Evolutionary conservation across 2,888 invertebrate genomes (phyloP), one percentile per base, ranked within the genome.

Genomic region (Scaptomyza polygonia): DNA sequence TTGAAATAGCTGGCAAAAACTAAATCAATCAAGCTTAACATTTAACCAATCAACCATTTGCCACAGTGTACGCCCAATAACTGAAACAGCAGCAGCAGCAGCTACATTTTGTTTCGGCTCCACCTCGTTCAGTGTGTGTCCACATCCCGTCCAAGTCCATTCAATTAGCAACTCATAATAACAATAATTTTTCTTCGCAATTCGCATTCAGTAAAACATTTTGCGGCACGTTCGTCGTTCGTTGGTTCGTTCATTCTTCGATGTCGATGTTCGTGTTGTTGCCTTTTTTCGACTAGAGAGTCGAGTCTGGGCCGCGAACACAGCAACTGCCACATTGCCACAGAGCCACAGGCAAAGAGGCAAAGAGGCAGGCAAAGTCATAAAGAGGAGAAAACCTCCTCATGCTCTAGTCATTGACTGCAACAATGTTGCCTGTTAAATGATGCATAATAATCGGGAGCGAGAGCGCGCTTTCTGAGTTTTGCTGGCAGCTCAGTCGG

Each of bases 121-220:
- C 52, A 21, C 55, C 44, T 18, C 29, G 14, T 34, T 43, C 25
- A 39, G 36, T 9, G 42, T 55, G 43, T 65, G 63, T 53, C 64
- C 71, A 69, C 64, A 65, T 63, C 30, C 36, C 48, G 59, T 62
- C 36, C 82, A 79, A 72, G 80, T 75, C 81, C 85, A 85, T 86
- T 88, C 86, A 88, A 85, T 88, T 88, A 85, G 78, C 84, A 84
- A 81, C 81, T 77, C 86, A 86, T 79, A 86, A 88, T 88, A 88
- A 88, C 83, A 86, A 88, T 85, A 78, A 85, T 84, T 88, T 80
- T 79, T 88, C 77, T 79, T 79, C 21, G 72, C 77, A 76, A 85
- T 77, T 85, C 85, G 79, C 82, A 82, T 85, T 85, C 77, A 85
- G 85, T 67, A 67, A 82, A 78, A 83, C 72, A 81, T 83, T 85